Base-by-base conservation (phyloP, 2,888 invertebrate genomes). In the Sinohyriopsis cumingii region DNA sequence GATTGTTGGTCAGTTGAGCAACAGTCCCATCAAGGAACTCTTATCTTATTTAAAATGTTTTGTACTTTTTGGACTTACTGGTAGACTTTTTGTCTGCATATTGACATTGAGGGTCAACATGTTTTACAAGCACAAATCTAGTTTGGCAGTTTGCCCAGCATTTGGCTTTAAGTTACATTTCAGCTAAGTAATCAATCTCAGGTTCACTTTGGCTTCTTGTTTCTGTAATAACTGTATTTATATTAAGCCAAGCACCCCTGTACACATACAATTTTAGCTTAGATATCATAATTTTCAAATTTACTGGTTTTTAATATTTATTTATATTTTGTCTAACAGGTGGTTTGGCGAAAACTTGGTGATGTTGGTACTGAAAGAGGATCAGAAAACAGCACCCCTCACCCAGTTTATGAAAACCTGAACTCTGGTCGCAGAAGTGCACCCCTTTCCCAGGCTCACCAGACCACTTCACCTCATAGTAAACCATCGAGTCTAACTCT, bases 321-420 rank as follows among this genome's bases (percentile, higher is more conserved):
- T 25, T 55, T n/a, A 65, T 56, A 22, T 62, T 25, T 60, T 22
- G 66, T 61, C 56, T 73, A 77, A n/a, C 71, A 86, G 86, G 86
- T 86, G 68, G 86, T 86, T 9, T 86, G 86, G 86, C 78, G 85
- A 55, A 86, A 85, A 69, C 79, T 86, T 53, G 85, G 85, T 20
- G 85, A 84, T 73, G 79, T 78, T 12, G 71, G 74, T 25, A 70
- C 78, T 55, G 81, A 83, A 56, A 65, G 70, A 28, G 69, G 70
- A 19, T 69, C 76, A 53, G 71, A 69, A 53, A 55, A 61, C 20
- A 74, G 69, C 59, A 67, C 73, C 55, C 67, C 69, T 22, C 75
- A 71, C 20, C 73, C 73, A 24, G 76, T 78, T 12, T 82, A 82
- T 64, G 78, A 81, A 60, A 80, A 80, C 53, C 65, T 78, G 5